Conservation (phyloP, 1,140 invertebrate species). For the Steinernema khuongi region DNA sequence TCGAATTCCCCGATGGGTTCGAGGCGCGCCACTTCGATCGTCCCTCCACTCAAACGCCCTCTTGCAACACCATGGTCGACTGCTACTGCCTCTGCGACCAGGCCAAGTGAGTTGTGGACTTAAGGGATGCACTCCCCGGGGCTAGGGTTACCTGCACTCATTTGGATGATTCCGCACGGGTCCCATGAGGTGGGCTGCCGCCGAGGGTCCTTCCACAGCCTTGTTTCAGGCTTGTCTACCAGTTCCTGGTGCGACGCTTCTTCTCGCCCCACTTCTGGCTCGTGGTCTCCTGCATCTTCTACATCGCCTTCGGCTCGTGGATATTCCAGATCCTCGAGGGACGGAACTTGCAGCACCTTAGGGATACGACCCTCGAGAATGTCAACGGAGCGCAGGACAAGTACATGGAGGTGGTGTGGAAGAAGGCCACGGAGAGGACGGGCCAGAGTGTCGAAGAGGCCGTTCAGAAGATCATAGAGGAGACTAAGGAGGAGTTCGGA, state of each 20-base stretch:
- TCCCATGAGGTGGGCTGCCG: background rate
- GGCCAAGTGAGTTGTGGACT: background rate
- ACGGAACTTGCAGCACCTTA: slow-evolving; percentile 41
- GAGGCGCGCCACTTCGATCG: background rate
- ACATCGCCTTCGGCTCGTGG: slow-evolving; percentile 48
- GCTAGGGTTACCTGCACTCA: background rate
- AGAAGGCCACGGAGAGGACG: slow-evolving; percentile 26
- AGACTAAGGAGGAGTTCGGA: slow-evolving; percentile 37
- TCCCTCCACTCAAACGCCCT: background rate
- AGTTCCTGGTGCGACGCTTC: slow-evolving; percentile 14
- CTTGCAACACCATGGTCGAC: background rate
- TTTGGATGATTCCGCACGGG: background rate
- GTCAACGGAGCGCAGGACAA: slow-evolving; percentile 33
- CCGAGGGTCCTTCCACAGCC: background rate
- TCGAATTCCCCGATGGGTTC: background rate
- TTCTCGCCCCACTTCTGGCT: slow-evolving; percentile 49
- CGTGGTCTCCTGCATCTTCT: slow-evolving; percentile 42
- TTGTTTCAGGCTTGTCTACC: background rate
- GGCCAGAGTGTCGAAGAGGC: slow-evolving; percentile 17
- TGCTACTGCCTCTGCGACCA: background rate
- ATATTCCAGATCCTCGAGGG: slow-evolving; percentile 52
- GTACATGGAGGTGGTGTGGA: slow-evolving; percentile 45
- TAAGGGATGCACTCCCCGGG: background rate
- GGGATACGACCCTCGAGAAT: slow-evolving; percentile 38
- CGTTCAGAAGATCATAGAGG: slow-evolving; percentile 24